phyloP scores from a whole-genome alignment of 1,140 invertebrate species.

The Drosophila saltans region DNA sequence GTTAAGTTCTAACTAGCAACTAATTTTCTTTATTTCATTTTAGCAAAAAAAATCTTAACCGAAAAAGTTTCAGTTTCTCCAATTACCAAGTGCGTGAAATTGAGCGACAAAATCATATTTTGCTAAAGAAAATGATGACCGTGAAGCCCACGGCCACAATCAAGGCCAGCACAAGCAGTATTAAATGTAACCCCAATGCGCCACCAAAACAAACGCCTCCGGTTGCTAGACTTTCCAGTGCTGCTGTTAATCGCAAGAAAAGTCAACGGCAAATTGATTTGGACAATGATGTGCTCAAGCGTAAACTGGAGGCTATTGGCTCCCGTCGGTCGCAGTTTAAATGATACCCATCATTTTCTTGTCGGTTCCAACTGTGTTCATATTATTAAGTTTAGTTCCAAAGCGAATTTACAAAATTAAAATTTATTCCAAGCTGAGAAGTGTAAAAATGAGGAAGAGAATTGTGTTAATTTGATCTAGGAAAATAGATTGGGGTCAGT shows the following conservation, averaged over 20 bases:
- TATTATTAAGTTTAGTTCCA: slow-evolving; percentile 64
- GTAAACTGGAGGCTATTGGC: slow-evolving; percentile 76
- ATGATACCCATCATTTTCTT: slow-evolving; percentile 27
- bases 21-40: not conserved
- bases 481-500: not conserved
- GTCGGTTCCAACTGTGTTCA: slow-evolving; percentile 47
- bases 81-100: slow-evolving; percentile 80
- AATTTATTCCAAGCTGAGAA: slow-evolving; percentile 70
- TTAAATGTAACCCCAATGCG: slow-evolving; percentile 35
- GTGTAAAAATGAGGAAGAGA: slow-evolving; percentile 18
- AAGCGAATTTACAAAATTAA: slow-evolving; percentile 75
- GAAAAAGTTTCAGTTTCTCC: slow-evolving; percentile 78
- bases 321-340: slow-evolving; percentile 59
- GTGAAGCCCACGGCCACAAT: slow-evolving; percentile 65
- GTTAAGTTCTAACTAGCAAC: not conserved
- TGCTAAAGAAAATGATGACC: slow-evolving; percentile 76
- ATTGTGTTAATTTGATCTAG: slow-evolving; percentile 21
- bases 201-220: slow-evolving; percentile 34
- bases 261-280: slow-evolving; percentile 77
- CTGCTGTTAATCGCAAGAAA: slow-evolving; percentile 77
- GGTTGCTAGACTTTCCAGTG: slow-evolving; percentile 58
- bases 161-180: slow-evolving; percentile 43
- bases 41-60: slow-evolving; percentile 65
- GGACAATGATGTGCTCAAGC: slow-evolving; percentile 76
- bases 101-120: slow-evolving; percentile 75